Evolutionary conservation across 1,140 invertebrate genomes (phyloP), one percentile per base, ranked within the genome.

Genomic region (Mycetomoellerius zeteki): DNA sequence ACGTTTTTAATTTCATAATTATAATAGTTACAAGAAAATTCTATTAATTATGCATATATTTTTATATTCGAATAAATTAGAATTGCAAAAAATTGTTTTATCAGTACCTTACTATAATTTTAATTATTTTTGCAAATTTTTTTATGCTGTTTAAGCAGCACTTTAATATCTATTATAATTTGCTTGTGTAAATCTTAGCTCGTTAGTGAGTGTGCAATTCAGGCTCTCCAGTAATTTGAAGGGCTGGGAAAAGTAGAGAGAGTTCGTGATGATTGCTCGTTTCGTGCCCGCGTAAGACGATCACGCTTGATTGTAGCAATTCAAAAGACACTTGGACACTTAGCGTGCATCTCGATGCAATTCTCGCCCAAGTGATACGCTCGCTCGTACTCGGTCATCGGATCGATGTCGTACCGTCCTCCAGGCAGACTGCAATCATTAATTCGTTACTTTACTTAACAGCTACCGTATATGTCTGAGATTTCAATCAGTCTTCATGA

Each of bases 311-410:
- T 86, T 52, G 37, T 33, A 8, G 43, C 47, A 80, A 72, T 86
- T 92, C 65, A 94, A 54, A 93, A 93, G 50, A 91, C 50, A 67
- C 84, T 77, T 24, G 89, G 85, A 89, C 94, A 93, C 76, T 71
- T 81, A 16, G 58, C 50, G 24, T 88, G 88, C 30, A 72, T 72
- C 52, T 85, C 56, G 43, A 91, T 87, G 78, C 94, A 94, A 86
- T 94, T 90, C 37, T 92, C 89, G 19, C 56, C 71, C 10, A 80
- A 73, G 65, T 86, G 76, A 56, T 94, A 92, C 64, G 92, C 91
- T 67, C 73, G 64, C 50, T 94, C 94, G 80, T 94, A 94, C 37
- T 91, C 90, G 19, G 90, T 94, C 86, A 84, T 90, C 47, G 93
- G 89, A 87, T 94, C 93, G 21, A 86, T 82, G 47, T 93, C 78